A percentile compares a stretch with the other conserved stretches of the same genome.
Conservation (phyloP, 2,113 vertebrate genomes). For the Cheirogaleus medius region DNA sequence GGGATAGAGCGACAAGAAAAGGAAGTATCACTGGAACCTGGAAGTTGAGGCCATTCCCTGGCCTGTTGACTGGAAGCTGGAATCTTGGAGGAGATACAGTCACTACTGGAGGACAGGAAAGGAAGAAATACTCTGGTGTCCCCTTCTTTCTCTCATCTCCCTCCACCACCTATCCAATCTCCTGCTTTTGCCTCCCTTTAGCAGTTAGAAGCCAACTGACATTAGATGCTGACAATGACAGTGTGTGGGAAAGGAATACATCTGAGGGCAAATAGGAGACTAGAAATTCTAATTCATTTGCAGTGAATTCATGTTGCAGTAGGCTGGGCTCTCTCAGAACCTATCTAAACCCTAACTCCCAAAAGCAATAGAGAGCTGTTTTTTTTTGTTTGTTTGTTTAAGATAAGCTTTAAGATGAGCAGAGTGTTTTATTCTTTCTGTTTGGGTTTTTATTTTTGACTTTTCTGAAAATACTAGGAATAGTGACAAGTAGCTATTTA, state of each 20-base stretch:
- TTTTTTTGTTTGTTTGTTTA: neutral
- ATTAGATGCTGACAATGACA: neutral
- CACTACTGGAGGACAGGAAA: neutral
- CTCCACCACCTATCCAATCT: too few relatives aligned
- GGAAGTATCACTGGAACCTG: rapidly evolving
- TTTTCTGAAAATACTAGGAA: neutral
- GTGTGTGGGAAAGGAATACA: neutral
- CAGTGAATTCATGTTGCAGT: neutral
- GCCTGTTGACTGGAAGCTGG: neutral
- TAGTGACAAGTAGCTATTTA: neutral
- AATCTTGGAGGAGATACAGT: rapidly evolving
- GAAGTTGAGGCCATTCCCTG: neutral
- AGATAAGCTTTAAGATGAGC: neutral
- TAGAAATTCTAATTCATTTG: neutral
- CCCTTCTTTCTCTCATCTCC: rapidly evolving
- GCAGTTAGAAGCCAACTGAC: neutral
- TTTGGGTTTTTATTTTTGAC: neutral
- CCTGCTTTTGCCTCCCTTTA: neutral
- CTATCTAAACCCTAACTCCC: rapidly evolving
- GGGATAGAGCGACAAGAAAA: neutral
- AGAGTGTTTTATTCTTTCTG: neutral
- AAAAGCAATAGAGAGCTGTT: neutral
- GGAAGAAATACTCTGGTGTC: rapidly evolving
- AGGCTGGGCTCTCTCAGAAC: neutral
- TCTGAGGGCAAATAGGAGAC: neutral